Evolutionary conservation across 2,113 vertebrate species (phyloP).

Genomic region (Laterallus jamaicensis): DNA sequence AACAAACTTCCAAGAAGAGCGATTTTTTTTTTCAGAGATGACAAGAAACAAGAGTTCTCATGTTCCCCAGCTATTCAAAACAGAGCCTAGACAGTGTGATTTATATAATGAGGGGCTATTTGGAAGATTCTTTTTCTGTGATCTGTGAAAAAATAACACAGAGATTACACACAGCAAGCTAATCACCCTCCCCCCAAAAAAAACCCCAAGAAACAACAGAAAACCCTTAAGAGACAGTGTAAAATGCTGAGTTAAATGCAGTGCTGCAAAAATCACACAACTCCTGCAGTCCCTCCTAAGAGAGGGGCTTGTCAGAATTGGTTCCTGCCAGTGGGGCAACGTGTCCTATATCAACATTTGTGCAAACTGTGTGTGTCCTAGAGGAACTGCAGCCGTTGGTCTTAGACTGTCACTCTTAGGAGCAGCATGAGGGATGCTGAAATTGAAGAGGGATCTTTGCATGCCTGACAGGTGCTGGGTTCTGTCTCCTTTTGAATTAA

Average conservation of each 20-base stretch:
- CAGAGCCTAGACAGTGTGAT: not conserved
- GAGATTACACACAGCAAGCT: not conserved
- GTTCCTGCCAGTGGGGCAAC: not conserved
- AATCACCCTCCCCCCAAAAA: not conserved
- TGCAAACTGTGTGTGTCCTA: not conserved
- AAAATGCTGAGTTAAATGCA: fast-evolving
- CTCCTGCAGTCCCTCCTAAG: not conserved
- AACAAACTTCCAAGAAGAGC: not conserved
- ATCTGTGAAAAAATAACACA: not conserved
- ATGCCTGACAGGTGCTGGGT: not conserved
- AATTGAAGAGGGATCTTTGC: not conserved
- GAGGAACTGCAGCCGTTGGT: not conserved
- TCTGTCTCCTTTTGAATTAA: not conserved
- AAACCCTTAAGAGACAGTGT: not conserved
- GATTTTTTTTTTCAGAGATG: not conserved
- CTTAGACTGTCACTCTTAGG: not conserved
- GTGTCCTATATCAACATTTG: not conserved
- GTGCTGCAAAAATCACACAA: not conserved
- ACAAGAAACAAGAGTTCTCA: not conserved
- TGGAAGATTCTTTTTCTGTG: not conserved
- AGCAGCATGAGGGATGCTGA: not conserved
- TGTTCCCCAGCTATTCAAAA: not conserved
- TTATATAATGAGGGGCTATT: not conserved
- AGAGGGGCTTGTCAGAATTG: not conserved
- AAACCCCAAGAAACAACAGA: too few relatives aligned